A percentile compares a stretch with the other conserved stretches of the same genome.
Conservation (phyloP, 2,797 vertebrate genomes). For the Intellagama lesueurii region DNA sequence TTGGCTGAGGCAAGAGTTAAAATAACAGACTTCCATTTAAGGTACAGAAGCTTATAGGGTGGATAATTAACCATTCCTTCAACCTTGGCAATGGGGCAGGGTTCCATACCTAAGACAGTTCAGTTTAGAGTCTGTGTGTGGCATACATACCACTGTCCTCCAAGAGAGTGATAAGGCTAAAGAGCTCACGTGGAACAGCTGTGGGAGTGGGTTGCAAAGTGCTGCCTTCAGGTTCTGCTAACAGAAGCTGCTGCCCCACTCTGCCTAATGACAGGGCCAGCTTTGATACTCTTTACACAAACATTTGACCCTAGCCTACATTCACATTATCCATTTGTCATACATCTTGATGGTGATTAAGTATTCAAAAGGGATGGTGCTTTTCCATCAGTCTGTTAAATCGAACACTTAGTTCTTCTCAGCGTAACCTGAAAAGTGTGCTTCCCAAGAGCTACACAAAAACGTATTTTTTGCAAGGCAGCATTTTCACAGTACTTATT, state of each 20-base stretch:
- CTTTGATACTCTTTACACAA: background rate
- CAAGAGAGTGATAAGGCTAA: too few species aligned
- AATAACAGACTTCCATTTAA: too few species aligned
- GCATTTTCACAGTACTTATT: slow-evolving; percentile 42
- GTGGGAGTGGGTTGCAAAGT: too few species aligned
- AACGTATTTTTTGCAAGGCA: slow-evolving; percentile 28
- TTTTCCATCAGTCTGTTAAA: slow-evolving; percentile 43
- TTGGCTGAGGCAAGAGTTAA: background rate
- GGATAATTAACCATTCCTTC: too few species aligned
- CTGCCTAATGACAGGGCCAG: background rate
- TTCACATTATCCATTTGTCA: background rate
- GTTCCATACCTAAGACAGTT: too few species aligned
- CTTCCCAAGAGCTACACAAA: slow-evolving; percentile 48
- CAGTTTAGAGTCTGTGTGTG: too few species aligned
- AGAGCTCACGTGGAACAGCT: too few species aligned
- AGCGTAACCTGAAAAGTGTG: slow-evolving; percentile 42
- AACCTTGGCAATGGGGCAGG: too few species aligned
- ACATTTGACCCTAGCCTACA: background rate
- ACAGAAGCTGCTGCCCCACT: background rate
- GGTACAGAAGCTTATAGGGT: too few species aligned
- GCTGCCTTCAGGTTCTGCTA: background rate
- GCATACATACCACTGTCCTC: too few species aligned
- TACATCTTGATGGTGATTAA: background rate
- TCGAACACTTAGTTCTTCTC: background rate
- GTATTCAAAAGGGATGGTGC: background rate